phyloP scores from a whole-genome alignment of 2,797 vertebrate genomes.

The Eidolon dupreanum region DNA sequence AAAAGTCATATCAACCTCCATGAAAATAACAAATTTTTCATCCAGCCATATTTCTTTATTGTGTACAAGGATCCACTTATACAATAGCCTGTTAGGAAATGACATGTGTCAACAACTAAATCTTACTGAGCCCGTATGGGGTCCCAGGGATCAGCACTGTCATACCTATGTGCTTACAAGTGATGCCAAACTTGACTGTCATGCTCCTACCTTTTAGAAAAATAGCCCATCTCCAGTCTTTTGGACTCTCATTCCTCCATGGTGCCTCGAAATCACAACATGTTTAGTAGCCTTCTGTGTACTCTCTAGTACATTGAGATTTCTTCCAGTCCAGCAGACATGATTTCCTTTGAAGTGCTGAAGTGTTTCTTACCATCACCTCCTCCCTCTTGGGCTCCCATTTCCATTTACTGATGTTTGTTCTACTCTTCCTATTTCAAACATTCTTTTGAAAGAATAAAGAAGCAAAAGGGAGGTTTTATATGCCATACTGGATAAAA shows the following conservation, averaged over 20 bases:
- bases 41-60: neutral
- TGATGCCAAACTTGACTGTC: neutral
- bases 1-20: neutral
- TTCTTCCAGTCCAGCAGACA: neutral
- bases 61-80: neutral
- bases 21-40: neutral
- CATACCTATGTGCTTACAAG: neutral
- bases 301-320: neutral
- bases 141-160: neutral
- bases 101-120: neutral
- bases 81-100: neutral
- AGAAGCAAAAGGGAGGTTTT: slow-evolving; percentile 4
- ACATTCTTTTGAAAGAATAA: neutral
- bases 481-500: neutral
- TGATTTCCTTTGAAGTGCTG: neutral
- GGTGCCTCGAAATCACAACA: neutral
- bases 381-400: neutral
- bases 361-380: neutral
- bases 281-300: neutral
- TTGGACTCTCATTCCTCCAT: neutral
- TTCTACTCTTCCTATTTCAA: neutral
- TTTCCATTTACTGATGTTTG: neutral
- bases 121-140: neutral
- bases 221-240: neutral
- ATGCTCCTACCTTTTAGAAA: neutral